phyloP scores from a whole-genome alignment of 2,888 invertebrate species.

The Scaptomyza tumidula region DNA sequence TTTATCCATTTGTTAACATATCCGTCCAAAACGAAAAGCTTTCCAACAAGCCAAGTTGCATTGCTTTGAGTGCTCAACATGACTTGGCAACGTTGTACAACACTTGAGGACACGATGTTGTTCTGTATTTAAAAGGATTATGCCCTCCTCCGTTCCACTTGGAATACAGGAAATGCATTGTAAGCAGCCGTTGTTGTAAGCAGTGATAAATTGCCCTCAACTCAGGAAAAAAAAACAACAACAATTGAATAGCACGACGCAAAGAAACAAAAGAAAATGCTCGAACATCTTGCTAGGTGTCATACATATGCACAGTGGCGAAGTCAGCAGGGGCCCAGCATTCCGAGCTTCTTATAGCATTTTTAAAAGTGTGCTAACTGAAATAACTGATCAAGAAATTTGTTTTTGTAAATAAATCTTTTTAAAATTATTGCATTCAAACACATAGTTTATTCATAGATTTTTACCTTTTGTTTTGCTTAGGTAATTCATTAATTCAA shows the following conservation, averaged over 20 bases:
- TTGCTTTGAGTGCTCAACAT: constrained; percentile 22
- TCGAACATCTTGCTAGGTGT: constrained; percentile 28
- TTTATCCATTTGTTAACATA: constrained; percentile 2
- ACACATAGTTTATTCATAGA: no score
- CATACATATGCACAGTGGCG: constrained; percentile 4
- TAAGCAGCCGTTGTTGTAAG: constrained; percentile 64
- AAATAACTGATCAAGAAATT: no score
- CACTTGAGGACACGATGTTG: constrained; percentile 53
- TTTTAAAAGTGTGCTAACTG: no score
- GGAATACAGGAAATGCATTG: constrained; percentile 63
- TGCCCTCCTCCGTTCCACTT: constrained; percentile 61
- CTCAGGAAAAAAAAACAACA: constrained; percentile 49
- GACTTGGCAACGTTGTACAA: constrained; percentile 45
- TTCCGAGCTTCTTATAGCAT: background rate
- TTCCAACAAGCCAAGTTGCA: constrained; percentile 6
- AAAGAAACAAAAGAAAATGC: constrained; percentile 9
- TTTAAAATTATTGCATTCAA: no score
- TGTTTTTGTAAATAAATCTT: no score
- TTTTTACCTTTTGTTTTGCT: background rate
- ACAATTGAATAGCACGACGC: constrained; percentile 66
- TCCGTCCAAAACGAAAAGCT: constrained; percentile 10
- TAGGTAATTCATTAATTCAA: background rate
- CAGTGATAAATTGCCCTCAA: constrained; percentile 81
- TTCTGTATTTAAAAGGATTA: constrained; percentile 77
- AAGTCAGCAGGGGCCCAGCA: background rate